Evolutionary conservation across 2,797 vertebrate species (phyloP), one percentile per base, ranked within the genome.

Genomic region (Pangasius macronema): DNA sequence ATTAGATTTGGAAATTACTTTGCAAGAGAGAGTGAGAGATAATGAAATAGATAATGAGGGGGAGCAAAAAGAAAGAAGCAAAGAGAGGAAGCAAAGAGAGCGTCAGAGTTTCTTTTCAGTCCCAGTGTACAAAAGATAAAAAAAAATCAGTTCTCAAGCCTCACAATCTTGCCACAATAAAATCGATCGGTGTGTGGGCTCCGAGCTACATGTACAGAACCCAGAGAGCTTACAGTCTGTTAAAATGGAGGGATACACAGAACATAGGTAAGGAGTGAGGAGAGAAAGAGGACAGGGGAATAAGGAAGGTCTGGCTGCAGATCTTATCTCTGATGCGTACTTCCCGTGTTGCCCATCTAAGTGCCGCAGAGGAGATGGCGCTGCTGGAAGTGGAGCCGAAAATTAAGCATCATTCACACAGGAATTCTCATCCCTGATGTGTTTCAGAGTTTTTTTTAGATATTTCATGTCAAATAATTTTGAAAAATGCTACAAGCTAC

Each of bases 101-200:
- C 57, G 70, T 42, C 22, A 46, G 77, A 18, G 30, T 33, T 72
- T 49, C 27, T 61, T 80, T 67, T 53, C 5, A 24, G 2, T 42
- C 20, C 36, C 55, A 42, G 55, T 7, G 33, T 59, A 42, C 77
- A 27, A 61, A 77, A 76, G 27, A 39, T 9, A 39, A 39, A 39
- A 76, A 49, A 82, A 84, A 81, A n/a, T 76, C 61, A 16, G 68
- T 86, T 77, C 80, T 46, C 36, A 18, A 84, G 63, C n/a, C 49
- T 59, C 73, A 36, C 30, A 53, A 84, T 63, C 51, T 46, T 24
- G 73, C 61, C 42, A 27, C 83, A 49, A 88, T 72, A 49, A 85
- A 67, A 75, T 20, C 20, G 24, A 82, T 63, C 16, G 77, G 24
- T 57, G 75, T 70, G 39, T 14, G 59, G 24, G 33, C 7, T n/a